Evolutionary conservation across 2,113 vertebrate species (phyloP), one percentile per base, ranked within the genome.

Genomic region (Rhynchomys soricoides): DNA sequence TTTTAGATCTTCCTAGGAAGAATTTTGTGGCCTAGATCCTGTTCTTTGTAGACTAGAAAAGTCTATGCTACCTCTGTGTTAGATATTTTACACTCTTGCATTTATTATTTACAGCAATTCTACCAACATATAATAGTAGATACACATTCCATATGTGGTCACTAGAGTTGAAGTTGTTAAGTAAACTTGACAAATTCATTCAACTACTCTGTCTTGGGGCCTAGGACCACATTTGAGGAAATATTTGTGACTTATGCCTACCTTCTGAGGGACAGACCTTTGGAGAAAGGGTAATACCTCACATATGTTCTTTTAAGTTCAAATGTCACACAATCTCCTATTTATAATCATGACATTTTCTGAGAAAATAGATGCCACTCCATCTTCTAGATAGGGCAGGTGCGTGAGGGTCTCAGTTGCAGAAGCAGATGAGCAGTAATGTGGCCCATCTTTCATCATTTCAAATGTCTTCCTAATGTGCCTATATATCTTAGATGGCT

Each of bases 291-390:
- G 34, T 86, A 75, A 88, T 7, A 79, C 6, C n/a, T 89, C n/a
- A 71, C 21, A 5, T 85, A 85, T 29, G 34, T 86, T 64, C 77
- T 19, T 88, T 91, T 82, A 91, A 96, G 7, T 89, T 94, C 52
- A 95, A 57, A 57, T 88, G 24, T 86, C 81, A 86, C 3, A 15
- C 34, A 50, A 26, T 82, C 91, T 94, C 66, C 90, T 93, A 52
- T 87, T 95, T 94, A 78, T 91, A 95, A 55, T 64, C 88, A 79
- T 89, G 45, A 22, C n/a, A 43, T 89, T 91, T 70, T 94, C 88
- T 86, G 70, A 93, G 75, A 85, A 93, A 93, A 89, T 45, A 87
- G 62, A 62, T n/a, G 37, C 37, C n/a, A 74, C 87, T 91, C 29
- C 22, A 87, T 94, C 90, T 92, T 86, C 78, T 37, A 74, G 77